These are phyloP conservation scores for Pristionchus maxplancki DNA, from an alignment of 2,888 invertebrate genomes.

Conservation along the genomic window DNA sequence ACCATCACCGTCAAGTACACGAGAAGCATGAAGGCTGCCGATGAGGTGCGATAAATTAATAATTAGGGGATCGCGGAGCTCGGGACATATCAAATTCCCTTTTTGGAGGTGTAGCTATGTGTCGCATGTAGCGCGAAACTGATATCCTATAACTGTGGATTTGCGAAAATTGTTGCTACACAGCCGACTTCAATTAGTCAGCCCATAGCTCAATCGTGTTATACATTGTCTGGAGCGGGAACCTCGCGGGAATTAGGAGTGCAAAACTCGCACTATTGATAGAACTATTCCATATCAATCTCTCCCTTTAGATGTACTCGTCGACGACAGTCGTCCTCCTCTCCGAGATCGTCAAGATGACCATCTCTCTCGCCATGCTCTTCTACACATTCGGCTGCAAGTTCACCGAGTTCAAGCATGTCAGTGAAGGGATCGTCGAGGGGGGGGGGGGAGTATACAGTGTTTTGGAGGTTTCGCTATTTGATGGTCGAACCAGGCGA, in stretches of 20 bases:
- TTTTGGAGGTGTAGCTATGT: too few species aligned
- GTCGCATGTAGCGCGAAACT: neutral
- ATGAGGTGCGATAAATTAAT: constrained; percentile 57
- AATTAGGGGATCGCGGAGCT: neutral
- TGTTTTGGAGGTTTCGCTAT: too few species aligned
- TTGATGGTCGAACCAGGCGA: too few species aligned
- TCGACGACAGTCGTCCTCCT: constrained; percentile 74
- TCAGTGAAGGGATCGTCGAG: neutral
- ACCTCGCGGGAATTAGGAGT: neutral
- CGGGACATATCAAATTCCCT: too few species aligned
- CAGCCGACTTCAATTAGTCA: too few species aligned
- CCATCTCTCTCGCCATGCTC: constrained; percentile 70
- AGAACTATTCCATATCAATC: neutral
- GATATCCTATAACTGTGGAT: too few species aligned
- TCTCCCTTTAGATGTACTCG: constrained; percentile 65
- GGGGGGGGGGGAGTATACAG: too few species aligned
- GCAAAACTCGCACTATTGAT: too few species aligned
- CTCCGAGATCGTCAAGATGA: constrained; percentile 73
- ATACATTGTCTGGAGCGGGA: neutral
- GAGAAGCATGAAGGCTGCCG: constrained; percentile 66
- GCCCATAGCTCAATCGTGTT: too few species aligned
- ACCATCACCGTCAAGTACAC: constrained; percentile 76
- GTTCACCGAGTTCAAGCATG: constrained; percentile 55
- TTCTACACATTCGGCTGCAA: constrained; percentile 62
- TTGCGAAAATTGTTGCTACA: too few species aligned